Conservation (phyloP, 2,888 invertebrate genomes). For the Nemotelus pantherinus region DNA sequence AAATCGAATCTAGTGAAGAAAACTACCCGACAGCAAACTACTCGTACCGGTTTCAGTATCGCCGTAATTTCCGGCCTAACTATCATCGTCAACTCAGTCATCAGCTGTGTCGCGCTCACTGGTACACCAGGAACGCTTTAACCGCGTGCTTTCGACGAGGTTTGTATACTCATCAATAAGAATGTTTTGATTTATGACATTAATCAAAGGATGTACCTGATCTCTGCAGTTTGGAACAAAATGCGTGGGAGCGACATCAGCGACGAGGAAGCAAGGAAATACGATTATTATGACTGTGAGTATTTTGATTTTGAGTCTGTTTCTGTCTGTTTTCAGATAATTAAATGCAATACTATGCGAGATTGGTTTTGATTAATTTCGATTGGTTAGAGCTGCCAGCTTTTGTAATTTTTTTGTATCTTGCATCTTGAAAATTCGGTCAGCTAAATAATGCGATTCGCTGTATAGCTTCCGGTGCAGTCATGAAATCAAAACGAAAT, state of each 20-base stretch:
- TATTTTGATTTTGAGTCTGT: neutral
- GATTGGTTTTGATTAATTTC: too few relatives aligned
- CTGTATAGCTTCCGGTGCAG: too few relatives aligned
- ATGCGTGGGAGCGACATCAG: slow-evolving; percentile 45
- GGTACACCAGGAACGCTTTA: slow-evolving; percentile 24
- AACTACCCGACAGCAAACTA: slow-evolving; percentile 1
- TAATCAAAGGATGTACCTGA: slow-evolving; percentile 27
- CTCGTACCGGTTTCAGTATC: slow-evolving; percentile 12
- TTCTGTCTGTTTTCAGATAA: too few relatives aligned
- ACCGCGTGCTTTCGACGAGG: slow-evolving; percentile 21
- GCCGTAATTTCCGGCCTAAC: slow-evolving; percentile 22
- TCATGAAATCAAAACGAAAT: too few relatives aligned
- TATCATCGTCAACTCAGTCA: slow-evolving; percentile 22
- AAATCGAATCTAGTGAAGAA: slow-evolving; percentile 36
- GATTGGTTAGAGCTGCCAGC: too few relatives aligned
- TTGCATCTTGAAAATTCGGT: too few relatives aligned
- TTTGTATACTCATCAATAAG: slow-evolving; percentile 12
- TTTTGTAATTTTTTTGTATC: too few relatives aligned
- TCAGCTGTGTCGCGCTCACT: slow-evolving; percentile 14
- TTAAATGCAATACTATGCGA: too few relatives aligned
- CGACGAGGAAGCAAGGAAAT: slow-evolving; percentile 39
- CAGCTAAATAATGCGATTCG: too few relatives aligned
- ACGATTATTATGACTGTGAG: slow-evolving; percentile 48
- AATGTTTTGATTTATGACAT: slow-evolving; percentile 8
- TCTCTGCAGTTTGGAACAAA: slow-evolving; percentile 44